Evolutionary conservation across 2,797 vertebrate genomes (phyloP).

Genomic region (Crenuchus spilurus): DNA sequence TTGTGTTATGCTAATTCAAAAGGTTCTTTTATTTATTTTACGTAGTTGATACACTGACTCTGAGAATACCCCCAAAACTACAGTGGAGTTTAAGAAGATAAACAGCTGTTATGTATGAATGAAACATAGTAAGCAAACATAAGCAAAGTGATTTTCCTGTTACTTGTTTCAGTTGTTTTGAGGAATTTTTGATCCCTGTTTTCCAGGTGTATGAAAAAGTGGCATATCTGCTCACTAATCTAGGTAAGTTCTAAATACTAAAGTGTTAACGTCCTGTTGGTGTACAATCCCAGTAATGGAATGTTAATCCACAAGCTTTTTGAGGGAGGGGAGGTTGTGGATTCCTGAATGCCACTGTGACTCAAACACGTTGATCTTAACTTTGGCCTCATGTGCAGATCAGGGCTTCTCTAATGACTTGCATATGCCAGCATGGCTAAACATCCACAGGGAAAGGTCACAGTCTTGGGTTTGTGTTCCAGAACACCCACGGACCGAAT

Average conservation of each 20-base stretch:
- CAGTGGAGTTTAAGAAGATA: too few relatives aligned
- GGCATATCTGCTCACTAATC: slow-evolving; percentile 94
- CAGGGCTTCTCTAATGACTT: slow-evolving; percentile 29
- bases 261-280: slow-evolving; percentile 1
- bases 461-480: slow-evolving; percentile 40
- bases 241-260: slow-evolving; percentile 82
- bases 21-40: too few relatives aligned
- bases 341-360: slow-evolving; percentile 35
- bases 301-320: slow-evolving; percentile 33
- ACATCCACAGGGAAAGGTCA: slow-evolving; percentile 21
- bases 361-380: slow-evolving; percentile 21
- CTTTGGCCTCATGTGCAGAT: slow-evolving; percentile 6
- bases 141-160: too few relatives aligned
- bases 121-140: too few relatives aligned
- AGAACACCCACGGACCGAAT: slow-evolving; percentile 98
- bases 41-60: too few relatives aligned
- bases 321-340: background rate
- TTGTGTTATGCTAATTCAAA: too few relatives aligned
- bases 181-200: slow-evolving; percentile 3
- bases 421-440: slow-evolving; percentile 27
- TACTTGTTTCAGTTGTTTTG: slow-evolving; percentile 6
- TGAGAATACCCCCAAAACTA: too few relatives aligned
- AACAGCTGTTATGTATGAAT: too few relatives aligned
- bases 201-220: slow-evolving; percentile 97
- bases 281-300: background rate